These are phyloP conservation scores for Akabosia matsudoensis DNA, from an alignment of 1,140 invertebrate species.

Conservation along the genomic window DNA sequence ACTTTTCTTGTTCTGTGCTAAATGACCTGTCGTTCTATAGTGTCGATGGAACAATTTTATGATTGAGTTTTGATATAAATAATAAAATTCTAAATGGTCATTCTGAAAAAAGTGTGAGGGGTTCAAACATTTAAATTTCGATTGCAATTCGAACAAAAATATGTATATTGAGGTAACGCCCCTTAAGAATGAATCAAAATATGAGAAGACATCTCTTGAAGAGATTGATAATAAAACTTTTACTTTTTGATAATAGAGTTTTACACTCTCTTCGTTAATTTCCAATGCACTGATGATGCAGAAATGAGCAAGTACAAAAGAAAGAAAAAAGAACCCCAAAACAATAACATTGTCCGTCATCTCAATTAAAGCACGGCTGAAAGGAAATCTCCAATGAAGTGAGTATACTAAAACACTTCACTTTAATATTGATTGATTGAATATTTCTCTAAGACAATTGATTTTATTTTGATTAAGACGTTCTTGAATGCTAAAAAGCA, in stretches of 20 bases:
- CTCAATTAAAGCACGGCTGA: not conserved
- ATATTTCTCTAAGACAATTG: not conserved
- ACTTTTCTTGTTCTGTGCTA: too few relatives aligned
- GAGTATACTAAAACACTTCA: not conserved
- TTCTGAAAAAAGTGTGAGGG: not conserved
- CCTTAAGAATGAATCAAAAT: not conserved
- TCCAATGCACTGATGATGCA: not conserved
- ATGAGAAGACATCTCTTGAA: not conserved
- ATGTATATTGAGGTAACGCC: constrained; percentile 1
- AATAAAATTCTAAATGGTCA: too few relatives aligned
- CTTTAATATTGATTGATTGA: constrained; percentile 14
- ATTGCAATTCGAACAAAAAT: not conserved
- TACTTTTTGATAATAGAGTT: constrained; percentile 20
- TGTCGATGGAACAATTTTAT: too few relatives aligned
- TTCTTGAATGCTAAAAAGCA: not conserved
- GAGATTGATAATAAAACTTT: constrained; percentile 22
- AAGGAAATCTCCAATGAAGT: not conserved
- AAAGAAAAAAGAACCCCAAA: not conserved
- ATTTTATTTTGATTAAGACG: constrained; percentile 14
- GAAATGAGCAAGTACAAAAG: not conserved
- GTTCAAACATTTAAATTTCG: not conserved
- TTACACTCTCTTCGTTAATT: not conserved
- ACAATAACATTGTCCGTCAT: not conserved
- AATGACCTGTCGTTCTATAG: too few relatives aligned
- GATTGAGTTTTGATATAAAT: too few relatives aligned